Evolutionary conservation across 1,140 invertebrate genomes (phyloP).

Genomic region (Drosophila ohnishii): DNA sequence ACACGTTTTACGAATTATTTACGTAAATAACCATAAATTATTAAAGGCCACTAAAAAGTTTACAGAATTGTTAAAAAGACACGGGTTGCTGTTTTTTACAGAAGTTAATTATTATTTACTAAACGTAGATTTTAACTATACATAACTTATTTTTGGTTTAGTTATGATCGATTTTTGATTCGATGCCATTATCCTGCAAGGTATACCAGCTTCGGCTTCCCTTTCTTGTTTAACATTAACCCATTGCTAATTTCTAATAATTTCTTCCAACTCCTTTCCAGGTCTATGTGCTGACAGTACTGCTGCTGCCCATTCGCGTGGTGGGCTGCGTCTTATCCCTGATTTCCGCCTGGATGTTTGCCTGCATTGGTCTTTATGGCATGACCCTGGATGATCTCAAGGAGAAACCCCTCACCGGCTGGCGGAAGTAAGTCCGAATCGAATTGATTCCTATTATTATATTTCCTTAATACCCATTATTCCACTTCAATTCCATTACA

Average conservation of each 20-base stretch:
- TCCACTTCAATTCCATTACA: too few species aligned
- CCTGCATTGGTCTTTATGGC: conserved; percentile 90
- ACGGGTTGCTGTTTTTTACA: too few species aligned
- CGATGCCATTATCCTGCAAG: too few species aligned
- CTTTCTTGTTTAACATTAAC: too few species aligned
- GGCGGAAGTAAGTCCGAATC: conserved; percentile 88
- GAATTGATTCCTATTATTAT: background rate
- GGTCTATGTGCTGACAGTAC: conserved; percentile 91
- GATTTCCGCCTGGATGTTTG: conserved; percentile 91
- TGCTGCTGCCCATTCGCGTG: conserved; percentile 90
- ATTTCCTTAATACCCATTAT: background rate
- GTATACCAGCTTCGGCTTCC: too few species aligned
- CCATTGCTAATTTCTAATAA: background rate
- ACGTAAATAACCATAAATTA: background rate
- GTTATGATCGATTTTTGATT: too few species aligned
- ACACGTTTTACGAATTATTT: too few species aligned
- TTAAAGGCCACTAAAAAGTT: background rate
- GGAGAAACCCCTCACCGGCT: conserved; percentile 89
- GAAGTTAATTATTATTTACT: too few species aligned
- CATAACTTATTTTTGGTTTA: too few species aligned
- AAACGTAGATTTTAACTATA: too few species aligned
- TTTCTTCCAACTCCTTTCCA: conserved; percentile 83
- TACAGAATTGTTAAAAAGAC: too few species aligned
- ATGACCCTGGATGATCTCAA: conserved; percentile 90
- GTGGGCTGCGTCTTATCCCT: conserved; percentile 89